These are phyloP conservation scores for Dendroctonus ponderosae DNA, from an alignment of 1,140 invertebrate genomes.

Conservation along the genomic window DNA sequence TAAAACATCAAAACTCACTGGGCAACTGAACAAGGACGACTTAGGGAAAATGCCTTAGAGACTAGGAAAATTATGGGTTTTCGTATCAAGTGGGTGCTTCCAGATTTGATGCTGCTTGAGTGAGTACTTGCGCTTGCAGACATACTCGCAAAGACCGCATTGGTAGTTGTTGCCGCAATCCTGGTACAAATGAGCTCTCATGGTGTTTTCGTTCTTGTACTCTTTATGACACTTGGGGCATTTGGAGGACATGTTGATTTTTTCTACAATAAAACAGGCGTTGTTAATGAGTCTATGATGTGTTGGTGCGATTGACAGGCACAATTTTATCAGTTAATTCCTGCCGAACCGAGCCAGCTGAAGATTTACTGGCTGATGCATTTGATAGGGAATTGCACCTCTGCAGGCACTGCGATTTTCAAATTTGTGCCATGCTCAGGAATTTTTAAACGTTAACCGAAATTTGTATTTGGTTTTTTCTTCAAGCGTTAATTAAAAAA, in stretches of 20 bases:
- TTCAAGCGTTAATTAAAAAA: constrained; percentile 1
- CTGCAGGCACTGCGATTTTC: no score
- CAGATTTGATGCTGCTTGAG: constrained; percentile 11
- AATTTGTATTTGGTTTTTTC: constrained; percentile 1
- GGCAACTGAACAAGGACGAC: no score
- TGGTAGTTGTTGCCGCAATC: constrained; percentile 17
- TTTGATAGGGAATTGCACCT: no score
- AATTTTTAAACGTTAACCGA: not conserved
- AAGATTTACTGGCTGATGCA: no score
- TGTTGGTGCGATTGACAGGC: no score
- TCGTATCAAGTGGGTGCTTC: constrained; percentile 2
- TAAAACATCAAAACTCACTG: constrained; percentile 8
- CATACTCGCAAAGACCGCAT: constrained; percentile 8
- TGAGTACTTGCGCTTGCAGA: constrained; percentile 21
- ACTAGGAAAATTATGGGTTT: no score
- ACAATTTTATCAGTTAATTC: no score
- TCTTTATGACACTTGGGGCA: constrained; percentile 19
- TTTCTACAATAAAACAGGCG: no score
- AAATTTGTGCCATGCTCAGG: no score
- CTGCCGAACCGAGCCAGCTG: no score
- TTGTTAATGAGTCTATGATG: no score
- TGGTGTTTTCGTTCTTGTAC: constrained; percentile 21
- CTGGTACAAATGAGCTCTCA: constrained; percentile 6
- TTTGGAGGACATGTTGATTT: not conserved
- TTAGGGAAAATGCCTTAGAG: no score